Evolutionary conservation across 2,797 vertebrate genomes (phyloP).

Genomic region (Euthynnus affinis): DNA sequence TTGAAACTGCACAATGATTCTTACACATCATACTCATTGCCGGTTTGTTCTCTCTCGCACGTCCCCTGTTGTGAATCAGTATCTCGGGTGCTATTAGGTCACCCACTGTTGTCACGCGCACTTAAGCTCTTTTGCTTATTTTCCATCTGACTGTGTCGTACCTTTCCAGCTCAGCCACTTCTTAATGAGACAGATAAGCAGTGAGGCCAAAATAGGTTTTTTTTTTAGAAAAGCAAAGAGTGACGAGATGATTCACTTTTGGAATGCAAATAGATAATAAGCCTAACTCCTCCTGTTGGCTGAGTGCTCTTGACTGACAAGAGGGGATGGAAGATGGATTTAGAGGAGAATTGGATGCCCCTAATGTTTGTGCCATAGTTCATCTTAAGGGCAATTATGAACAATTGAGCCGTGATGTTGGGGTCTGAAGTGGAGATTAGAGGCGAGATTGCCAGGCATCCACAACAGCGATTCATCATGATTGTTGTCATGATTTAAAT

Average conservation of each 20-base stretch:
- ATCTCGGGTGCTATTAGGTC: not conserved
- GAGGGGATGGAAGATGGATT: conserved; percentile 72
- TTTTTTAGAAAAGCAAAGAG: conserved; percentile 51
- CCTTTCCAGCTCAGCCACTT: conserved; percentile 20
- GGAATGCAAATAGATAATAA: conserved; percentile 71
- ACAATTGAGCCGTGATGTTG: conserved; percentile 76
- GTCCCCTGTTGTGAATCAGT: conserved; percentile 16
- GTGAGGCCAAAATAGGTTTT: conserved; percentile 32
- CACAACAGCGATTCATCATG: conserved; percentile 73
- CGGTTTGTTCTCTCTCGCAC: not conserved
- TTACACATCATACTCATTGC: not conserved
- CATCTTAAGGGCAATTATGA: conserved; percentile 81
- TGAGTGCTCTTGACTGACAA: conserved; percentile 73
- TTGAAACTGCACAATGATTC: conserved; percentile 22
- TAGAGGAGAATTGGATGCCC: conserved; percentile 66
- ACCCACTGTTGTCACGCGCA: not conserved
- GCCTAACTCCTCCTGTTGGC: conserved; percentile 61
- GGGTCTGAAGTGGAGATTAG: conserved; percentile 80
- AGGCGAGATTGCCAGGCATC: conserved; percentile 72
- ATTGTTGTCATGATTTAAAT: conserved; percentile 78
- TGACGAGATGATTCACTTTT: conserved; percentile 66
- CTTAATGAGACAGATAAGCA: conserved; percentile 60
- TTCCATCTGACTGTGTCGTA: not conserved
- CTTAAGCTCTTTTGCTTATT: not conserved
- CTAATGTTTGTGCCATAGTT: conserved; percentile 76